These are phyloP conservation scores for Coptotermes formosanus DNA, from an alignment of 1,140 invertebrate species.

Conservation along the genomic window DNA sequence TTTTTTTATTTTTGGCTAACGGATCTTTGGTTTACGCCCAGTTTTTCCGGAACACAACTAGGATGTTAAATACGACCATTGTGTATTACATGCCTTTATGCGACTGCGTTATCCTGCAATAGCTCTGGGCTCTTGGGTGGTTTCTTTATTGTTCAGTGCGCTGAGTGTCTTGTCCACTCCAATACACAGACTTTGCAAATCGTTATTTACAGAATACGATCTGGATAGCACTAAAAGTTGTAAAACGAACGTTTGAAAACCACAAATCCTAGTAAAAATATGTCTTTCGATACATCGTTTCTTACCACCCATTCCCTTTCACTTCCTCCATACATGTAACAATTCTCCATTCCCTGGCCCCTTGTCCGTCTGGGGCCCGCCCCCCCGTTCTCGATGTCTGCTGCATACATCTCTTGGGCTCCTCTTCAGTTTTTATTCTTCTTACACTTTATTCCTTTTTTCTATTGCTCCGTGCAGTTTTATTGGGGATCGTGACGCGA, in stretches of 20 bases:
- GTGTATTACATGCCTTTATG: no score
- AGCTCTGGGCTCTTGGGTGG: no score
- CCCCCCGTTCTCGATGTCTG: not conserved
- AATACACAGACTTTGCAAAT: no score
- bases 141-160: no score
- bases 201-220: no score
- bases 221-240: no score
- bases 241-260: not conserved
- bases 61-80: no score
- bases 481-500: not conserved
- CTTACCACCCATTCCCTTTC: not conserved
- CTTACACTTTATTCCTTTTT: constrained; percentile 16
- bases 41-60: no score
- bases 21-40: no score
- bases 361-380: not conserved
- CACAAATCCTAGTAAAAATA: constrained; percentile 13
- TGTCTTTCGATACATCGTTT: not conserved
- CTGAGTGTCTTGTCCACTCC: no score
- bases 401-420: not conserved
- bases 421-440: not conserved
- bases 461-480: not conserved
- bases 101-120: no score
- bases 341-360: not conserved
- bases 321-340: not conserved
- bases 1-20: no score